A percentile compares a stretch with the other conserved stretches of the same genome.
Evolutionary conservation across 2,113 vertebrate species (phyloP).

Genomic region (Gobius niger): DNA sequence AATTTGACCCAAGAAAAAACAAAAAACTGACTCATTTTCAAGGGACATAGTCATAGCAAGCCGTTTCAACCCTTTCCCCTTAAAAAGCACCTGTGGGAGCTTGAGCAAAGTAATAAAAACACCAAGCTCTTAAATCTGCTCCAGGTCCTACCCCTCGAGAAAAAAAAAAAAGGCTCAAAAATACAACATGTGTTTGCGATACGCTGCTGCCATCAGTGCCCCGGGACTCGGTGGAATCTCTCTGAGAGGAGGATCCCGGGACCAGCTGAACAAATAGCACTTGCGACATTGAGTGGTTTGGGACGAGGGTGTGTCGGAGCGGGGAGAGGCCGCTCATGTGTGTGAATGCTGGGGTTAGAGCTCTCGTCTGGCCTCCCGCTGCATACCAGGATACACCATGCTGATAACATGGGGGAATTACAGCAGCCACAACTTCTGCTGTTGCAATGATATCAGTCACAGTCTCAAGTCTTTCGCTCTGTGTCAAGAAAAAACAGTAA

Average conservation of each 20-base stretch:
- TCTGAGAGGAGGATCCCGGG: slow-evolving; percentile 45
- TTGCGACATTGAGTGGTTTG: slow-evolving; percentile 14
- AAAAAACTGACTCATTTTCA: slow-evolving; percentile 33
- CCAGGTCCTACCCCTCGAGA: slow-evolving; percentile 28
- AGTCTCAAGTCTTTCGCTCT: too few relatives aligned
- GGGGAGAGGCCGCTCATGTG: slow-evolving; percentile 10
- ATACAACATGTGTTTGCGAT: slow-evolving; percentile 53
- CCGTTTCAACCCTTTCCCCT: slow-evolving; percentile 28
- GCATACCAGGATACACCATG: slow-evolving; percentile 26
- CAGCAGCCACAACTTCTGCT: too few relatives aligned
- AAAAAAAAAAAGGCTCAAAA: slow-evolving; percentile 45
- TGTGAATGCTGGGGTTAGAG: slow-evolving; percentile 3
- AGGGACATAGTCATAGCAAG: slow-evolving; percentile 58
- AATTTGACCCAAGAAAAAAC: slow-evolving; percentile 27
- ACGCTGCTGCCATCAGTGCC: slow-evolving; percentile 18
- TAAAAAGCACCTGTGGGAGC: slow-evolving; percentile 62
- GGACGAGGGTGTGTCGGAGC: slow-evolving; percentile 38
- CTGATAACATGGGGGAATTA: not conserved
- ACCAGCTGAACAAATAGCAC: slow-evolving; percentile 69
- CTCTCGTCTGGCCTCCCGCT: slow-evolving; percentile 37
- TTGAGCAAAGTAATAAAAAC: slow-evolving; percentile 64
- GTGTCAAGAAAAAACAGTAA: too few relatives aligned
- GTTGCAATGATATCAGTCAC: too few relatives aligned
- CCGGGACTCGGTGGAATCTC: slow-evolving; percentile 10
- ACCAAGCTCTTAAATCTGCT: slow-evolving; percentile 63